Evolutionary conservation across 1,140 invertebrate species (phyloP).

Genomic region (Lordiphosa mommai): DNA sequence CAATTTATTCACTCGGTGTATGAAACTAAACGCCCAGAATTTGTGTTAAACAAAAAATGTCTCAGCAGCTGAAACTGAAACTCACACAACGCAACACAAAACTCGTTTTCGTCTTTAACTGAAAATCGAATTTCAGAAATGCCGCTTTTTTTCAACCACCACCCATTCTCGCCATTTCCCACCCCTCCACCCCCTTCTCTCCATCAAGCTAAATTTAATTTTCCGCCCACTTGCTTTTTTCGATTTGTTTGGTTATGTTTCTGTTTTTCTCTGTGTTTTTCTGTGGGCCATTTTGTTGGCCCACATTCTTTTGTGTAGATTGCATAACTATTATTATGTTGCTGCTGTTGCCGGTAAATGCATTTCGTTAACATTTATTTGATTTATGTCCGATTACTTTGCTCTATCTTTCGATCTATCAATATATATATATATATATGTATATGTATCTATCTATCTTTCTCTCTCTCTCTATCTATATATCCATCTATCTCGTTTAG

Average conservation of each 20-base stretch:
- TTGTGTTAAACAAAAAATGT: too few species aligned
- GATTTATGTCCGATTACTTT: constrained; percentile 1
- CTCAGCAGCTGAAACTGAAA: neutral
- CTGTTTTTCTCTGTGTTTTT: neutral
- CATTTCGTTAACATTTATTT: neutral
- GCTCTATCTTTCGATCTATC: neutral
- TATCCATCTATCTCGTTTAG: too few species aligned
- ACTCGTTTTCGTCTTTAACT: constrained; percentile 8
- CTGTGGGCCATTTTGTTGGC: neutral
- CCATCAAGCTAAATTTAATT: constrained; percentile 19
- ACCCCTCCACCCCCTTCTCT: neutral
- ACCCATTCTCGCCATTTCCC: neutral
- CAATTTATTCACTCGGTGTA: too few species aligned
- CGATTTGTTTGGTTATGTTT: constrained; percentile 1
- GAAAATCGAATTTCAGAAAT: constrained; percentile 3
- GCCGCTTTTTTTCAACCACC: neutral
- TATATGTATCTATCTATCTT: neutral
- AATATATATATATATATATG: neutral
- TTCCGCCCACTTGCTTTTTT: constrained; percentile 27
- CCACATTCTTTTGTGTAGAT: too few species aligned
- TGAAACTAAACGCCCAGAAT: too few species aligned
- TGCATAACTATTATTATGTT: constrained; percentile 1
- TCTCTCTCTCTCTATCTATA: too few species aligned
- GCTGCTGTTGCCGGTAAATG: neutral
- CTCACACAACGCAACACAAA: constrained; percentile 6